A percentile compares a stretch with the other conserved stretches of the same genome.
phyloP scores from a whole-genome alignment of 2,797 vertebrate genomes.

The Sylvilagus floridanus region DNA sequence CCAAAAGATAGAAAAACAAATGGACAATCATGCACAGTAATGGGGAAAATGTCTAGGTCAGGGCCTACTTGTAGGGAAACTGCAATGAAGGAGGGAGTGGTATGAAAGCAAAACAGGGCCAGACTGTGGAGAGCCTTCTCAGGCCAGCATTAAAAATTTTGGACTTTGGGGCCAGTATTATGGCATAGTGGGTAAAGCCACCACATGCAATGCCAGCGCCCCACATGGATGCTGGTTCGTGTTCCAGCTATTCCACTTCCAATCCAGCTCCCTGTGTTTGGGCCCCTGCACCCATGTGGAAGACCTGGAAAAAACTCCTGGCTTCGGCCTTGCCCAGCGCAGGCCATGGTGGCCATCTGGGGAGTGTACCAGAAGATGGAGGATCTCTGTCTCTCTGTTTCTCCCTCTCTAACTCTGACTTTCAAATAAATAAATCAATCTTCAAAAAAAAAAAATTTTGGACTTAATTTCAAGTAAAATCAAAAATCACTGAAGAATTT shows the following conservation, averaged over 20 bases:
- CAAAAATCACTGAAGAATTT: slow-evolving; percentile 18
- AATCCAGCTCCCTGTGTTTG: too few species aligned
- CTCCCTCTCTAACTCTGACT: too few species aligned
- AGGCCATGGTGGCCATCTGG: too few species aligned
- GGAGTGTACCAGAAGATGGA: too few species aligned
- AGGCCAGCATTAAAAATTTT: not conserved
- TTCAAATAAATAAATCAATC: too few species aligned
- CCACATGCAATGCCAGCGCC: too few species aligned
- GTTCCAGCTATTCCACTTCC: too few species aligned
- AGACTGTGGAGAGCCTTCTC: not conserved
- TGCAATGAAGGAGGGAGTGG: not conserved
- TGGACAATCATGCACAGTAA: not conserved
- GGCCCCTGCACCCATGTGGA: too few species aligned
- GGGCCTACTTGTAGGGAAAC: not conserved
- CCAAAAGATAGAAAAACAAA: not conserved
- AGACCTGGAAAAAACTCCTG: too few species aligned
- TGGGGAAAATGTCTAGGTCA: not conserved
- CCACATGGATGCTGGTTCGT: too few species aligned
- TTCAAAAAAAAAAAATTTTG: not conserved
- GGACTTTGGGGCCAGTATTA: not conserved
- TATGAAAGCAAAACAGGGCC: not conserved
- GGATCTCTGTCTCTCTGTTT: too few species aligned
- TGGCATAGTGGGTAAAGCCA: not conserved
- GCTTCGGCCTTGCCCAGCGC: too few species aligned
- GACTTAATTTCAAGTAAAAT: slow-evolving; percentile 46